These are phyloP conservation scores for Bufo bufo DNA, from an alignment of 2,113 vertebrate genomes.

Conservation along the genomic window DNA sequence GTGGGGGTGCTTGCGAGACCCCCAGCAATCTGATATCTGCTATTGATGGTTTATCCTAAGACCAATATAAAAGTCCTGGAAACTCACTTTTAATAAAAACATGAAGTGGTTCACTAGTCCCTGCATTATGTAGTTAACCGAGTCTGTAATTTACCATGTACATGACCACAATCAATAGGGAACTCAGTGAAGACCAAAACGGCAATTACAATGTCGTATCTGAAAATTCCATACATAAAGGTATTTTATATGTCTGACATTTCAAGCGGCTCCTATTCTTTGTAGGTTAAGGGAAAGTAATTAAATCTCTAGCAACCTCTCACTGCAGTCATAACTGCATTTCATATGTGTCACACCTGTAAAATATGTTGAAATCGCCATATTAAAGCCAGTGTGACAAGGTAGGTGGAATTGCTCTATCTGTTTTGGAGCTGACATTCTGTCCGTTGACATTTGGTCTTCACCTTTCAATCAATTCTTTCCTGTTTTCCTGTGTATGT, in stretches of 20 bases:
- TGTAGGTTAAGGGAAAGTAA: constrained; percentile 13
- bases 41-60: no score
- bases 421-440: background rate
- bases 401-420: background rate
- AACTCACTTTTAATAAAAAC: background rate
- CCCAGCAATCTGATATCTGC: no score
- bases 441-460: background rate
- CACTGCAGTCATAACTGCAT: background rate
- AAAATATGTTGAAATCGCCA: background rate
- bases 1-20: no score
- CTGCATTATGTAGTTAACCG: background rate
- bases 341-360: background rate
- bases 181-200: background rate
- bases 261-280: background rate
- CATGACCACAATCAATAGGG: background rate
- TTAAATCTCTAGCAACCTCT: background rate
- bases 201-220: background rate
- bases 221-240: background rate
- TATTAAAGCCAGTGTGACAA: background rate
- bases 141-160: background rate
- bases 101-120: background rate
- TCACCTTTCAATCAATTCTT: background rate
- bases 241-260: background rate
- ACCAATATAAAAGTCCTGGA: background rate
- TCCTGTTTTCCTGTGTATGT: background rate